Evolutionary conservation across 2,888 invertebrate species (phyloP), one percentile per base, ranked within the genome.

Genomic region (Sarcophaga variegata): DNA sequence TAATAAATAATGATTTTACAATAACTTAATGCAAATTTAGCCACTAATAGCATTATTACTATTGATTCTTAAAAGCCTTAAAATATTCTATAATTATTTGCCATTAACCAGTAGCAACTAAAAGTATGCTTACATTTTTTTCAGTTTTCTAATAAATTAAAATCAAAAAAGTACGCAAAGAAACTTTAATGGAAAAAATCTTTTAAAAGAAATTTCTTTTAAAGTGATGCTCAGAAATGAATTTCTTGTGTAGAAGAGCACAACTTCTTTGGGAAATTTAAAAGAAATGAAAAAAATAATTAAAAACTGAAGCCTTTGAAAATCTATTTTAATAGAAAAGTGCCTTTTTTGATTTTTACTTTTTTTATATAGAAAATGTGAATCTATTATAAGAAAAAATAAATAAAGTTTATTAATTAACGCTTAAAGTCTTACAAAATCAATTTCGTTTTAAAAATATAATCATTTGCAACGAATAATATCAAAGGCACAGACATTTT

Each of bases 71-170:
- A 1, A n/a, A 14, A 62, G n/a, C 37, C 49, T 3, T 10, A 75
- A 69, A 67, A 20, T 62, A 69, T 75, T 22, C 62, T 37, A 14
- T 22, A 22, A 22, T 37, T 47, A 64, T 63, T 64, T 54, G 1
- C 8, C 12, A 27, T n/a, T 27, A 22, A 37, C 37, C 37, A 22
- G 0, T 22, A 22, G 49, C 17, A n/a, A 22, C 62, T 3, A 37
- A 69, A 75, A 62, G 67, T 63, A 70, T 64, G 64, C 49, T 71
- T 14, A 22, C 0, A 64, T 3, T 64, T 64, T 37, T 64, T 59
- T 20, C n/a, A 62, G 62, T 66, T 37, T 66, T 8, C 0, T 37
- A 54, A 54, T 54, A 54, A 54, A 17, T 54, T 17, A 17, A 54
- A 54, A 37, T 2, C 37, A 37, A 17, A 17, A 17, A 54, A 14